Evolutionary conservation across 2,888 invertebrate genomes (phyloP), one percentile per base, ranked within the genome.

Genomic region (Lasius fuliginosus): DNA sequence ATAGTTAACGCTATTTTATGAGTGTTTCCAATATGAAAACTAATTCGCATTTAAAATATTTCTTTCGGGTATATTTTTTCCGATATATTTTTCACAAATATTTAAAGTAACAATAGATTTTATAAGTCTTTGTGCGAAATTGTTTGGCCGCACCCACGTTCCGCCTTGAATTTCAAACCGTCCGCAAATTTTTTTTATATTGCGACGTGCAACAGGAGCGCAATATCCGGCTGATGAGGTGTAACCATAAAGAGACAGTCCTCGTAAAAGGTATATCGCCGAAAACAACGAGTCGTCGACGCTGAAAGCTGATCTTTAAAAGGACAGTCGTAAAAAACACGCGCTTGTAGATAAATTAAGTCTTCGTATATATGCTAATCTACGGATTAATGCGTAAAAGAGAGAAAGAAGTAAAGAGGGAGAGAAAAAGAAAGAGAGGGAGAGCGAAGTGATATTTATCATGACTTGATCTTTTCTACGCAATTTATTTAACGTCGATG

Each of bases 251-350:
- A 77, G 79, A 77, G 65, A 40, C 33, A 33, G 69, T 15, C 33
- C 58, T 79, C 79, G 60, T 79, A 79, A 79, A 79, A 79, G 58
- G 33, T 79, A 79, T 69, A 69, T 69, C 27, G 69, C 42, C 79
- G 79, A 69, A 79, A 79, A 79, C 46, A 68, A 68, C 68, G 33
- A 42, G 58, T 23, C 58, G 58, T 27, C 69, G 79, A 46, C 30
- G 33, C 3, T 68, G 42, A 42, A 68, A 79, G 56, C 42, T 30
- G 68, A 79, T 79, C 58, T 79, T 79, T 46, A 60, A 69, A 33
- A 27, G 46, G 33, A 79, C 46, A 23, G 58, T 79, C 60, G 46
- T 79, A 79, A 79, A 79, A 79, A 79, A 79, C 23, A 33, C 23
- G 69, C 46, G 67, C 56, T 77, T 69, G 33, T 69, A 69, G 79